phyloP scores from a whole-genome alignment of 2,888 invertebrate genomes.

The Hermaeophaga mercurialis region DNA sequence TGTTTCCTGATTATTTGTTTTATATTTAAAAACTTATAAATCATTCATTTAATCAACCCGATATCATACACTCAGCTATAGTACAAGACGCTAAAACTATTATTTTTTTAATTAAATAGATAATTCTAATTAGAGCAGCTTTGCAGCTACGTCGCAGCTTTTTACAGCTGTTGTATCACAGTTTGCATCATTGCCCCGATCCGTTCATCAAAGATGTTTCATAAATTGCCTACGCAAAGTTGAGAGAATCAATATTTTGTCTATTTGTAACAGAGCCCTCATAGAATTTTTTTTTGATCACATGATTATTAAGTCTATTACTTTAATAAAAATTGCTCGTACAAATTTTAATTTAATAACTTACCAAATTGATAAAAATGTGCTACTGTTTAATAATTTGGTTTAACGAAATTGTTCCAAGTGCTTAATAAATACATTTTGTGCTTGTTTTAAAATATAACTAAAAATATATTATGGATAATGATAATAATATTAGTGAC shows the following conservation, averaged over 20 bases:
- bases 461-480: no score
- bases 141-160: conserved; percentile 53
- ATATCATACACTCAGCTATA: conserved; percentile 52
- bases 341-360: no score
- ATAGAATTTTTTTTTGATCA: conserved; percentile 2
- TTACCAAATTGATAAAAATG: no score
- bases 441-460: no score
- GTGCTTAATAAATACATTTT: no score
- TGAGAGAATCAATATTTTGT: neutral
- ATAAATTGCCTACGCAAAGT: neutral
- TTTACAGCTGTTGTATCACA: conserved; percentile 59
- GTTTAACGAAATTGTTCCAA: no score
- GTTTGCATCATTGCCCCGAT: conserved; percentile 59
- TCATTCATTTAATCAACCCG: conserved; percentile 16
- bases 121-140: conserved; percentile 46
- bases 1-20: neutral
- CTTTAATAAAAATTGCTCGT: no score
- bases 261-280: conserved; percentile 6
- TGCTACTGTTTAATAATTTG: no score
- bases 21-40: conserved; percentile 1
- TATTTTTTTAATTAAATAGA: conserved; percentile 38
- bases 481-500: no score
- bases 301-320: neutral
- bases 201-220: conserved; percentile 44
- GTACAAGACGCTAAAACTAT: conserved; percentile 43